phyloP scores from a whole-genome alignment of 35 echinoderm and acorn worm species.

The Stichopus chloronotus region DNA sequence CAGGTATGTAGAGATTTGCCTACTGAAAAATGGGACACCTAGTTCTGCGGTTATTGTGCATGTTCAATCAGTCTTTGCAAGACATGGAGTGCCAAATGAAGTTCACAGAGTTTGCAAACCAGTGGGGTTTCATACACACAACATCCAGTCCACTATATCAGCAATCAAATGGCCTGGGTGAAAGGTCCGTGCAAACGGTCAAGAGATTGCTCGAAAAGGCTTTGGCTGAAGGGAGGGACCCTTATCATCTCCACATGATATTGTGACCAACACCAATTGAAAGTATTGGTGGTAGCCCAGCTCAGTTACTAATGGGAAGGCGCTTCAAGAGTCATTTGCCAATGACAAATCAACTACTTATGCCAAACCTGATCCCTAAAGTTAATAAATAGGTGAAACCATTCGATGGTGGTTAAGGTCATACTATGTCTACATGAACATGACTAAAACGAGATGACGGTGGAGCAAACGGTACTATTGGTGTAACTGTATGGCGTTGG shows the following conservation, averaged over 20 bases:
- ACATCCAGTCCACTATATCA: slow-evolving; percentile 72
- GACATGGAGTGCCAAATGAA: slow-evolving; percentile 9
- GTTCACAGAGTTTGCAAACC: slow-evolving; percentile 60
- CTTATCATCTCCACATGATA: slow-evolving; percentile 1
- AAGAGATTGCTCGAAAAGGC: slow-evolving; percentile 1
- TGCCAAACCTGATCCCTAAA: neutral
- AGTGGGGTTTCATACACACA: slow-evolving; percentile 66
- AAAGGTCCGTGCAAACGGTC: slow-evolving; percentile 55
- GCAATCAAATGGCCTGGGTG: slow-evolving; percentile 66
- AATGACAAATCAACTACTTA: neutral
- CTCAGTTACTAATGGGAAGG: slow-evolving; percentile 19
- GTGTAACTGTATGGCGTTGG: slow-evolving; percentile 21
- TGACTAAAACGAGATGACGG: neutral
- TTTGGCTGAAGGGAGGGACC: neutral
- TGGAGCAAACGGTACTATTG: neutral
- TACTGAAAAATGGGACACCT: neutral
- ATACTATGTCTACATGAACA: slow-evolving; percentile 55
- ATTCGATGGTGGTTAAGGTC: slow-evolving; percentile 41
- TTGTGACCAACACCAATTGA: slow-evolving; percentile 4
- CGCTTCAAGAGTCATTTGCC: neutral
- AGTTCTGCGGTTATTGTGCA: neutral
- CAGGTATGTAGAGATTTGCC: neutral
- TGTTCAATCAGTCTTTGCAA: neutral
- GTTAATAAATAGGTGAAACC: slow-evolving; percentile 66
- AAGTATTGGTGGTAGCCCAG: neutral